Percentiles rank a stretch among this genome's conserved stretches.
Evolutionary conservation across 2,888 invertebrate genomes (phyloP).

Genomic region (Dolichomitus sp.): DNA sequence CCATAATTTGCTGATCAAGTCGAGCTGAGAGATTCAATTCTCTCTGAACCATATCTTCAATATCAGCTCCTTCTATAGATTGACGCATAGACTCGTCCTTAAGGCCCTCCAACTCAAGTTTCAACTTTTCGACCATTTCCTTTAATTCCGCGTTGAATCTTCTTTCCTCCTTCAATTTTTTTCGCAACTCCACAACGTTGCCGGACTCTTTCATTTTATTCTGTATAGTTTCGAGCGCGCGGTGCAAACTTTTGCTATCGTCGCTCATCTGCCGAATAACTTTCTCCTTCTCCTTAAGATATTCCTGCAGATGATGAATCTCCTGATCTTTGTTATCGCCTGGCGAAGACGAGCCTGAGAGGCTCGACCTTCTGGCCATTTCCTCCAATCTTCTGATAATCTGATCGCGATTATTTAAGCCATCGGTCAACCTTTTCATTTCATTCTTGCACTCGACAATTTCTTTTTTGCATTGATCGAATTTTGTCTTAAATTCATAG

Average conservation of each 20-base stretch:
- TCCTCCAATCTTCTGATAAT: conserved; percentile 81
- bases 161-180: conserved; percentile 87
- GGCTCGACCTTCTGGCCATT: conserved; percentile 78
- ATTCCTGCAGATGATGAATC: conserved; percentile 87
- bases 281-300: conserved; percentile 89
- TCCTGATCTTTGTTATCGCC: conserved; percentile 86
- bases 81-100: conserved; percentile 71
- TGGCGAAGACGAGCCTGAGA: conserved; percentile 77
- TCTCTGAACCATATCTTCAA: conserved; percentile 86
- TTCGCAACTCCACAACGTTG: conserved; percentile 88
- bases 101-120: conserved; percentile 75
- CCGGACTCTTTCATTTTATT: conserved; percentile 87
- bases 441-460: conserved; percentile 75
- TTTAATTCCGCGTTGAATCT: conserved; percentile 85
- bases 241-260: conserved; percentile 88
- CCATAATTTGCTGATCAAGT: conserved; percentile 88
- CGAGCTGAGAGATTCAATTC: conserved; percentile 89
- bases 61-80: conserved; percentile 77
- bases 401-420: conserved; percentile 79
- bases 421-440: conserved; percentile 78
- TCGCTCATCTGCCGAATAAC: conserved; percentile 88
- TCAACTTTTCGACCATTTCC: conserved; percentile 82
- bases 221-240: conserved; percentile 87
- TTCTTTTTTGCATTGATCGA: conserved; percentile 79
- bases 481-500: conserved; percentile 86